Conservation (phyloP, 1,140 invertebrate species). For the Meloidogyne chitwoodi region DNA sequence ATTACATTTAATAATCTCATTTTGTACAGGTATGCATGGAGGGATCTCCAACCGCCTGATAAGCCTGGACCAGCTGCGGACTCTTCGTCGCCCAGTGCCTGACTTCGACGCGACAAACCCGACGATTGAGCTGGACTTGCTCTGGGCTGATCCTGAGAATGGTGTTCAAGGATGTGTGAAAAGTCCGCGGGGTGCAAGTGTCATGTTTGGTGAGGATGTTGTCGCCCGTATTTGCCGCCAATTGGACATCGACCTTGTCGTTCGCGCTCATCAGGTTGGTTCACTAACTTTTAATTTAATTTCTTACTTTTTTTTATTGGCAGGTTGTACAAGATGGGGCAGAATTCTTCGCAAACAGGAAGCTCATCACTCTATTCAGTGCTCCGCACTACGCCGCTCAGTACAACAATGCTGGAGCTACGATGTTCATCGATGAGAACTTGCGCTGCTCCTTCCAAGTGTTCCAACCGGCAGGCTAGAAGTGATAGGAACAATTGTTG, state of each 20-base stretch:
- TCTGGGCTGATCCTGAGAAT: conserved; percentile 20
- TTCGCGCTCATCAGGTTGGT: conserved; percentile 10
- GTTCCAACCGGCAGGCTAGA: no score
- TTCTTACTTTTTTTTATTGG: not conserved
- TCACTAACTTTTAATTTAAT: not conserved
- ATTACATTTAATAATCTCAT: not conserved
- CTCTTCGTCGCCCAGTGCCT: conserved; percentile 35
- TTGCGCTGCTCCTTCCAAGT: not conserved
- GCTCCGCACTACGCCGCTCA: conserved; percentile 79
- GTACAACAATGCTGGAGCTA: conserved; percentile 29
- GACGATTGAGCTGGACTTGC: conserved; percentile 23
- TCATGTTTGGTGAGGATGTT: conserved; percentile 7
- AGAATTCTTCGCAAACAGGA: conserved; percentile 92
- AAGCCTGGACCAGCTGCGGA: conserved; percentile 63
- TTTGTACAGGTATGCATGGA: conserved; percentile 65
- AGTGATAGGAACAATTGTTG: no score
- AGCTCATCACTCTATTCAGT: conserved; percentile 74
- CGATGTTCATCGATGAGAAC: conserved; percentile 29
- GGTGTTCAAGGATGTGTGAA: not conserved
- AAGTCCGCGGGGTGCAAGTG: conserved; percentile 7
- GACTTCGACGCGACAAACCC: conserved; percentile 61
- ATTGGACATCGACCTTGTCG: conserved; percentile 9
- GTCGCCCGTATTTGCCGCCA: not conserved
- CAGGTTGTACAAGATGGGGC: conserved; percentile 80
- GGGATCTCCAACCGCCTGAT: conserved; percentile 74